These are phyloP conservation scores for Manis crassicaudata DNA, from an alignment of 2,797 vertebrate genomes.

Conservation along the genomic window DNA sequence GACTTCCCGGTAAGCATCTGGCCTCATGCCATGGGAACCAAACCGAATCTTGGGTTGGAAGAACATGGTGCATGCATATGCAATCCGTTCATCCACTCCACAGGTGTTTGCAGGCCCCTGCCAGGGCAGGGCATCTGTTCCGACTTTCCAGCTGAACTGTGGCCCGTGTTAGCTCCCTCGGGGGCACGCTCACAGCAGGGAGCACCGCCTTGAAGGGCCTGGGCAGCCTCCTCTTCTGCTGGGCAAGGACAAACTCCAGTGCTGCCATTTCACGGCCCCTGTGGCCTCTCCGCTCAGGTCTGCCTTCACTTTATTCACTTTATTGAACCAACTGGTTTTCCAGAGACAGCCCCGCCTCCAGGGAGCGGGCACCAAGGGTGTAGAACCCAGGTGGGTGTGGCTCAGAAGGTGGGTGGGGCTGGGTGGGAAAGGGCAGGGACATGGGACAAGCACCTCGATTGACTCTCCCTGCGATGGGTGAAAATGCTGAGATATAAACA, in stretches of 20 bases:
- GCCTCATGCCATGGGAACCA: constrained; percentile 57
- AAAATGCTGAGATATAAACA: too few relatives aligned
- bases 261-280: background rate
- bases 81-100: constrained; percentile 2
- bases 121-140: background rate
- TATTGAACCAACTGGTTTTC: background rate
- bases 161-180: background rate
- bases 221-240: background rate
- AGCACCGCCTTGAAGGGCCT: background rate
- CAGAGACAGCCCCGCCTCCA: background rate
- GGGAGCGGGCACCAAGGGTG: background rate
- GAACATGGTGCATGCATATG: constrained; percentile 9
- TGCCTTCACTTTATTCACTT: background rate
- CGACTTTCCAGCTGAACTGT: background rate
- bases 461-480: too few relatives aligned
- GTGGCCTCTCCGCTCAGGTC: background rate
- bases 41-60: constrained; percentile 54
- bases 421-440: too few relatives aligned
- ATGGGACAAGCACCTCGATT: too few relatives aligned
- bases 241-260: background rate
- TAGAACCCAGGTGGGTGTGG: background rate
- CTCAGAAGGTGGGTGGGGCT: background rate
- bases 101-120: background rate
- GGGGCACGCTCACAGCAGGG: background rate
- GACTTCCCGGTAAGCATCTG: constrained; percentile 64